Conservation (phyloP, 2,797 vertebrate genomes). For the Mallotus villosus region DNA sequence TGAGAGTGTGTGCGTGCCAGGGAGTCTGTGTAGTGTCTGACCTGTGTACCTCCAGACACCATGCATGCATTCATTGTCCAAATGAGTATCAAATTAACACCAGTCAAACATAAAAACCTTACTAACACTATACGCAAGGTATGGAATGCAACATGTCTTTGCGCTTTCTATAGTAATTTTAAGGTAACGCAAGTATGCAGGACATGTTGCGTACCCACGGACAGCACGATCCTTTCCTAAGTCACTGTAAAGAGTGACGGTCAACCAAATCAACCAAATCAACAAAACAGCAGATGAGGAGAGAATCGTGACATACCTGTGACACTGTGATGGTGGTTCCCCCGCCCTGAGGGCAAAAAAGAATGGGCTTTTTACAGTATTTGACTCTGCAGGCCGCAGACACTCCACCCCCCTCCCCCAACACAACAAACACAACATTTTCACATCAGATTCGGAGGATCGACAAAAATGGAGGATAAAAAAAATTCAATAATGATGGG, state of each 20-base stretch:
- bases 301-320: slow-evolving; percentile 54
- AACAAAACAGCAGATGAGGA: slow-evolving; percentile 24
- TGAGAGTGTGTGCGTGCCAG: neutral
- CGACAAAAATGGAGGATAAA: neutral
- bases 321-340: slow-evolving; percentile 62
- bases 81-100: neutral
- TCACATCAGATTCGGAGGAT: neutral
- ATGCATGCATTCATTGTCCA: neutral
- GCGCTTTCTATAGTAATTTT: too few species aligned
- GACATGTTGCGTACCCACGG: too few species aligned
- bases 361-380: slow-evolving; percentile 52
- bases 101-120: neutral
- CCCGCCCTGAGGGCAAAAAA: slow-evolving; percentile 56
- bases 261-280: neutral
- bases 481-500: neutral
- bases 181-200: too few species aligned
- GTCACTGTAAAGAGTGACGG: neutral
- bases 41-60: neutral
- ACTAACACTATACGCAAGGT: neutral
- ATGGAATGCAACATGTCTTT: neutral
- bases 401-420: slow-evolving; percentile 6
- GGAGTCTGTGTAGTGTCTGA: neutral
- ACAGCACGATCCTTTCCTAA: too few species aligned
- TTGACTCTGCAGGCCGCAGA: slow-evolving; percentile 25
- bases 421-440: slow-evolving; percentile 30